Base-by-base conservation (phyloP, 2,113 vertebrate genomes). In the Engraulis encrasicolus region DNA sequence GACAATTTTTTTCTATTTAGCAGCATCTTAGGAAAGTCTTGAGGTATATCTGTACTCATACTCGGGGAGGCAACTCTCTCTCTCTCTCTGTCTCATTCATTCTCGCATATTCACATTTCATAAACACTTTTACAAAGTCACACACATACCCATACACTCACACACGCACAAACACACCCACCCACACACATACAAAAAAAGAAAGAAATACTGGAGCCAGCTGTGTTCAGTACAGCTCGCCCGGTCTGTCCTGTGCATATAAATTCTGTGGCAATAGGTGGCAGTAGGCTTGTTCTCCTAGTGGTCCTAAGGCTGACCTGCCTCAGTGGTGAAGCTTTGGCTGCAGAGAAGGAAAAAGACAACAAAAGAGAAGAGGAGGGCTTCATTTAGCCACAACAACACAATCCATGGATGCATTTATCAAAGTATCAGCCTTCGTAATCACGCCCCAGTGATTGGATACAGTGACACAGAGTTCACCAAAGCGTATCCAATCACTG, bases 1-100 rank as follows among this genome's bases (percentile, higher is more conserved):
- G 4, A 80, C 36, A 85, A n/a, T n/a, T n/a, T 45, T 74, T 83
- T 84, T 81, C 38, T 84, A 31, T 89, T 88, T 88, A 91, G 90
- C 90, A 91, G 92, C 90, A 90, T 86, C 78, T 88, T 48, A 50
- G 86, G 27, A 86, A 91, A 66, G 84, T 71, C 31, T 80, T 86
- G 90, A 92, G 90, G 90, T 93, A 91, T 90, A 87, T 89, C 50
- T 86, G 89, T 85, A 84, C 85, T 90, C 66, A 90, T 78, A 89
- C 86, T 88, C 81, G 89, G 80, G 74, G 82, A 48, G 86, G 61
- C 83, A 81, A 36, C 79, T 80, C 74, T 50, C n/a, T n/a, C n/a
- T n/a, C n/a, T n/a, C n/a, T n/a, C n/a, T n/a, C n/a, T n/a, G n/a
- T n/a, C n/a, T n/a, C n/a, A n/a, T n/a, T n/a, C 78, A 38, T 61